Conservation (phyloP, 2,797 vertebrate species). For the Luscinia megarhynchos region DNA sequence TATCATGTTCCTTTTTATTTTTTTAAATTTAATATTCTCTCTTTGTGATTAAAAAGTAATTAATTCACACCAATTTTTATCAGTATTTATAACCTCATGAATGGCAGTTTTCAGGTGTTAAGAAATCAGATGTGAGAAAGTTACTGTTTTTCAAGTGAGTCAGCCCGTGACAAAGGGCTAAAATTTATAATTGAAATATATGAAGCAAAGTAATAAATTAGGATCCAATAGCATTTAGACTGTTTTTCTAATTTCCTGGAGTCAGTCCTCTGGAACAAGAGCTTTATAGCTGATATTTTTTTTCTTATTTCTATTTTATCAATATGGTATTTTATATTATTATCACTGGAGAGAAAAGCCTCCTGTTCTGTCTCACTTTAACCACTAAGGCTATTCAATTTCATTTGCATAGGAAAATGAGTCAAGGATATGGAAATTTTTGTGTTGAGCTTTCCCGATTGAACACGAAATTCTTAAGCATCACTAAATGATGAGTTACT, state of each 20-base stretch:
- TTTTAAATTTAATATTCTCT: neutral
- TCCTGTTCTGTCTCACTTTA: neutral
- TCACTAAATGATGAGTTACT: neutral
- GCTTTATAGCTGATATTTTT: neutral
- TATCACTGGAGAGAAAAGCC: neutral
- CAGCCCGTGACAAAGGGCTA: neutral
- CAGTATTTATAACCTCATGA: neutral
- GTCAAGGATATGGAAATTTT: neutral
- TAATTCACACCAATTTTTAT: neutral
- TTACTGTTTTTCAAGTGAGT: neutral
- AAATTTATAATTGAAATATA: neutral
- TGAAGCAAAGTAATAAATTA: constrained; percentile 19
- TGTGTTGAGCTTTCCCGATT: neutral
- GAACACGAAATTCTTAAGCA: neutral
- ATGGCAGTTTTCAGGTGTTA: neutral
- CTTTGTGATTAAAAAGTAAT: neutral
- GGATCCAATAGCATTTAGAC: neutral
- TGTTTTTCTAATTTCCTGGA: constrained; percentile 44
- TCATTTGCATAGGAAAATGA: neutral
- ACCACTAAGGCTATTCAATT: neutral
- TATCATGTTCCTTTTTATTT: fast-evolving
- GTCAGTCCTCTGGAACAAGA: neutral
- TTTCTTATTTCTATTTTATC: constrained; percentile 17
- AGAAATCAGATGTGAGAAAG: neutral
- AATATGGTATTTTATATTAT: neutral